These are phyloP conservation scores for Amphimallon solstitiale DNA, from an alignment of 2,888 invertebrate genomes.

Conservation along the genomic window DNA sequence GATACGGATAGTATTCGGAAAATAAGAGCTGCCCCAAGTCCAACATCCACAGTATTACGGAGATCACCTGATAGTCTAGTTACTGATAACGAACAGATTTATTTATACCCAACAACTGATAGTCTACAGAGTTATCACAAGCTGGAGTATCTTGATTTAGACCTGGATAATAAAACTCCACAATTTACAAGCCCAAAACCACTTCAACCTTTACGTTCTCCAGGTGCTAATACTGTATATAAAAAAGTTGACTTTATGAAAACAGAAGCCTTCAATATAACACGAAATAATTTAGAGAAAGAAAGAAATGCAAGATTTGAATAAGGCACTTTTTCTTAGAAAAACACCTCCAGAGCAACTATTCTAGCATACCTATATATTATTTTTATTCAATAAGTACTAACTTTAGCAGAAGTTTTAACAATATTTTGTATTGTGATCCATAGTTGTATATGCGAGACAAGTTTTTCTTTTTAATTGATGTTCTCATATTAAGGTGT, in stretches of 20 bases:
- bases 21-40: slow-evolving; percentile 66
- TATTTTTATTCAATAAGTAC: no score
- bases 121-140: slow-evolving; percentile 47
- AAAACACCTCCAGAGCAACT: neutral
- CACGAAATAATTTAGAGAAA: slow-evolving; percentile 81
- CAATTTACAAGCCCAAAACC: slow-evolving; percentile 35
- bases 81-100: slow-evolving; percentile 44
- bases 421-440: slow-evolving; percentile 9
- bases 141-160: slow-evolving; percentile 88
- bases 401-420: neutral
- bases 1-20: slow-evolving; percentile 22
- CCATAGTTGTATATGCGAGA: slow-evolving; percentile 6
- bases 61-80: slow-evolving; percentile 58
- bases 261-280: slow-evolving; percentile 91
- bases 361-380: no score
- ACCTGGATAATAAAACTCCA: slow-evolving; percentile 67
- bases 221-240: slow-evolving; percentile 72
- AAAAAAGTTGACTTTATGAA: slow-evolving; percentile 94
- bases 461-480: neutral
- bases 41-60: slow-evolving; percentile 62
- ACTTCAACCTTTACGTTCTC: slow-evolving; percentile 48
- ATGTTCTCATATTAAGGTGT: slow-evolving; percentile 15
- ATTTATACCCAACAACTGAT: slow-evolving; percentile 36
- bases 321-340: neutral
- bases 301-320: slow-evolving; percentile 62